Conservation (phyloP, 2,797 vertebrate genomes). For the Notolabrus celidotus region DNA sequence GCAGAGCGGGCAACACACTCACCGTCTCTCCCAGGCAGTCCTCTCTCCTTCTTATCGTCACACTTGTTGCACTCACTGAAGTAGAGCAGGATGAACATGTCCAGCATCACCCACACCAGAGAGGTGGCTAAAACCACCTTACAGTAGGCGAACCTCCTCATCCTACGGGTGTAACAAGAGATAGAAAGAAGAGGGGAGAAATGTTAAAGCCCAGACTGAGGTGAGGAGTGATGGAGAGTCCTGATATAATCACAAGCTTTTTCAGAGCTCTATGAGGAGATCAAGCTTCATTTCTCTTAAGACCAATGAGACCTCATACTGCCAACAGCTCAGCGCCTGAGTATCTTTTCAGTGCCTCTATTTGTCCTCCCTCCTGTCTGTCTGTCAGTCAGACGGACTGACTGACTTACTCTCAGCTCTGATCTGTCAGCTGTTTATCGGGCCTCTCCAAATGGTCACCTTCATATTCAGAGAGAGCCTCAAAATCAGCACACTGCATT, state of each 20-base stretch:
- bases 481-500: conserved; percentile 1
- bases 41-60: conserved; percentile 94
- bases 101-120: conserved; percentile 99
- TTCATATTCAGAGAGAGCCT: conserved; percentile 36
- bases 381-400: conserved; percentile 27
- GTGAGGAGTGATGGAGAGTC: conserved; percentile 25
- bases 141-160: conserved; percentile 90
- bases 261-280: conserved; percentile 36
- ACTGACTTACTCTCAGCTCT: conserved; percentile 28
- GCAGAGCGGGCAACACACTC: conserved; percentile 70
- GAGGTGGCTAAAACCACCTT: conserved; percentile 99
- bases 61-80: conserved; percentile 97
- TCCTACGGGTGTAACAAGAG: conserved; percentile 82
- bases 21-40: conserved; percentile 93
- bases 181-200: conserved; percentile 25
- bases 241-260: conserved; percentile 35
- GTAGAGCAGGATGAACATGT: conserved; percentile 96
- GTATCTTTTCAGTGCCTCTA: conserved; percentile 26
- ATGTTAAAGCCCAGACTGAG: conserved; percentile 4
- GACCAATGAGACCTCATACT: conserved; percentile 9
- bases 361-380: conserved; percentile 36
- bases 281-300: conserved; percentile 8
- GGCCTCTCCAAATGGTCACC: conserved; percentile 47
- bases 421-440: conserved; percentile 61
- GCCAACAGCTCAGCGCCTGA: conserved; percentile 17